A percentile compares a stretch with the other conserved stretches of the same genome.
Conservation (phyloP, 2,888 invertebrate genomes). For the Plagiodera versicolora region DNA sequence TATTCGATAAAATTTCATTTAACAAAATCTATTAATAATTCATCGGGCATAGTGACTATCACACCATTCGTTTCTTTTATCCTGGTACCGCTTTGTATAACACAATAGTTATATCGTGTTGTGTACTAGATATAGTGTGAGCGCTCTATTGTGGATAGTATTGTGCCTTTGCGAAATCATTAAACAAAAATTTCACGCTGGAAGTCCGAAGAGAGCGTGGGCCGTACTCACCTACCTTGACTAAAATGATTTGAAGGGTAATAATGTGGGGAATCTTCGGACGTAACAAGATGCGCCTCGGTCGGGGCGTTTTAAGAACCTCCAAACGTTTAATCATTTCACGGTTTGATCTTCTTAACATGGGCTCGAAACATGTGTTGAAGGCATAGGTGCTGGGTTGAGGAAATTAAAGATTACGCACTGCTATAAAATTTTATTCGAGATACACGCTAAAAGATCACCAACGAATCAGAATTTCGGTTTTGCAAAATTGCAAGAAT, state of each 20-base stretch:
- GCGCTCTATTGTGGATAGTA: slow-evolving; percentile 26
- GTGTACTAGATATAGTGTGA: slow-evolving; percentile 26
- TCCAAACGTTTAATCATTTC: neutral
- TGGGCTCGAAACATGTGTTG: neutral
- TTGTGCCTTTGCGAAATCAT: slow-evolving; percentile 34
- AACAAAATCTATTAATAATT: slow-evolving; percentile 31
- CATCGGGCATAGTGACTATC: slow-evolving; percentile 25
- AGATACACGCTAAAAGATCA: too few relatives aligned
- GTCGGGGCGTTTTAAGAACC: neutral
- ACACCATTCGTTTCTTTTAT: slow-evolving; percentile 25
- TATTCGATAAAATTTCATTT: slow-evolving; percentile 20
- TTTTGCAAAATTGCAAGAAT: too few relatives aligned
- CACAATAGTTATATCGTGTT: slow-evolving; percentile 32
- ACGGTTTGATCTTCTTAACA: slow-evolving; percentile 3
- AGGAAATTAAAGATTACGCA: neutral
- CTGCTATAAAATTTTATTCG: too few relatives aligned
- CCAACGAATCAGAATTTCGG: too few relatives aligned
- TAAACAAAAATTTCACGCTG: slow-evolving; percentile 35
- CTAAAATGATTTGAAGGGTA: slow-evolving; percentile 21
- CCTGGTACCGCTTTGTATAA: slow-evolving; percentile 26
- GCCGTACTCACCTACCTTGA: slow-evolving; percentile 26
- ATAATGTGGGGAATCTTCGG: slow-evolving; percentile 11
- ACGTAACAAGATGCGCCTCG: neutral
- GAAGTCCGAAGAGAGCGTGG: slow-evolving; percentile 26
- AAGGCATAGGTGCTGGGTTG: neutral